phyloP scores from a whole-genome alignment of 92 coral and sea anemone species.

The Plumapathes pennacea region DNA sequence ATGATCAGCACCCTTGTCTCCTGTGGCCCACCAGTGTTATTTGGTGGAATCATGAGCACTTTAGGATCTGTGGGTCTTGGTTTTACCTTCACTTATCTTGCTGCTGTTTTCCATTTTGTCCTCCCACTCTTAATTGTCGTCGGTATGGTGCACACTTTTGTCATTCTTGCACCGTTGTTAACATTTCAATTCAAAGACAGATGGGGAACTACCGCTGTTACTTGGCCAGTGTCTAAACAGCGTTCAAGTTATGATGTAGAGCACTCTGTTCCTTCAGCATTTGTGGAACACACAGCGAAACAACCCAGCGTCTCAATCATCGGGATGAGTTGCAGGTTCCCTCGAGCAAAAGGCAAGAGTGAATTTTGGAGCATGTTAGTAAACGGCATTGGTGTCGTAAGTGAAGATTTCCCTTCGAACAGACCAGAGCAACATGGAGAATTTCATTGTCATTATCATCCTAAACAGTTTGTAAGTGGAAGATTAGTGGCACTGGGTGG shows the following conservation, averaged over 20 bases:
- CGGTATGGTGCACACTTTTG: conserved; percentile 50
- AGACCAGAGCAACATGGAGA: conserved; percentile 49
- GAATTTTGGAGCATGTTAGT: conserved; percentile 64
- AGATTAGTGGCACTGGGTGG: conserved; percentile 65
- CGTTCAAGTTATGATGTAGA: not conserved
- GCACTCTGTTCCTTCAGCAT: too few species aligned
- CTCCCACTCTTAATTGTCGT: conserved; percentile 43
- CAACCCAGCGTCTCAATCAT: conserved; percentile 43
- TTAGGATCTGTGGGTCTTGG: conserved; percentile 61
- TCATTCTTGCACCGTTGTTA: conserved; percentile 33
- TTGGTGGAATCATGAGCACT: conserved; percentile 11
- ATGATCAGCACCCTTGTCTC: conserved; percentile 17
- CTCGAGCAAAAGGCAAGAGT: conserved; percentile 55
- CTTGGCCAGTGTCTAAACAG: not conserved
- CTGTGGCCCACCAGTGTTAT: conserved; percentile 27
- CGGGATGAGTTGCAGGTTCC: conserved; percentile 80
- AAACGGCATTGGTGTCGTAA: conserved; percentile 46
- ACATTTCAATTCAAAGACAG: not conserved
- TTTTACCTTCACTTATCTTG: conserved; percentile 49
- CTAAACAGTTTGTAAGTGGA: conserved; percentile 55
- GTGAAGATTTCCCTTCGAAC: conserved; percentile 47
- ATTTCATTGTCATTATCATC: conserved; percentile 56
- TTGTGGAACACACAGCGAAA: not conserved
- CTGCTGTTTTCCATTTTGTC: conserved; percentile 32
- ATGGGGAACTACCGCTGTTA: not conserved